These are phyloP conservation scores for human (Homo sapiens) DNA, from an alignment of 2,113 vertebrate species.

Conservation along the genomic window GRCh38 chr15:55918001-55918500, in stretches of 20 bases:
- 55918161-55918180: slow-evolving; percentile 73
- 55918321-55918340: slow-evolving; percentile 75
- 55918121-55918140: slow-evolving; percentile 60
- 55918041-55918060: slow-evolving; percentile 22
- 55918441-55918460: slow-evolving; percentile 85
- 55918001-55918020: slow-evolving; percentile 83
- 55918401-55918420: slow-evolving; percentile 82
- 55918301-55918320: slow-evolving; percentile 80
- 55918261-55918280: slow-evolving; percentile 86
- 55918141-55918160: slow-evolving; percentile 57
- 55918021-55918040: slow-evolving; percentile 77
- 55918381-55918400: slow-evolving; percentile 82
- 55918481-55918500: slow-evolving; percentile 80
- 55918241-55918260: slow-evolving; percentile 81
- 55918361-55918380: slow-evolving; percentile 83
- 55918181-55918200: slow-evolving; percentile 80
- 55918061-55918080: slow-evolving; percentile 36
- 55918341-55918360: slow-evolving; percentile 80
- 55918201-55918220: slow-evolving; percentile 79
- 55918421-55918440: slow-evolving; percentile 82
- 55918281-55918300: slow-evolving; percentile 81
- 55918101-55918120: slow-evolving; percentile 70
- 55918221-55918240: slow-evolving; percentile 70
- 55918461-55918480: slow-evolving; percentile 82
- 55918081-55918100: slow-evolving; percentile 54